Base-by-base conservation (phyloP, 2,888 invertebrate genomes). In the Trypoxylon attenuatum region DNA sequence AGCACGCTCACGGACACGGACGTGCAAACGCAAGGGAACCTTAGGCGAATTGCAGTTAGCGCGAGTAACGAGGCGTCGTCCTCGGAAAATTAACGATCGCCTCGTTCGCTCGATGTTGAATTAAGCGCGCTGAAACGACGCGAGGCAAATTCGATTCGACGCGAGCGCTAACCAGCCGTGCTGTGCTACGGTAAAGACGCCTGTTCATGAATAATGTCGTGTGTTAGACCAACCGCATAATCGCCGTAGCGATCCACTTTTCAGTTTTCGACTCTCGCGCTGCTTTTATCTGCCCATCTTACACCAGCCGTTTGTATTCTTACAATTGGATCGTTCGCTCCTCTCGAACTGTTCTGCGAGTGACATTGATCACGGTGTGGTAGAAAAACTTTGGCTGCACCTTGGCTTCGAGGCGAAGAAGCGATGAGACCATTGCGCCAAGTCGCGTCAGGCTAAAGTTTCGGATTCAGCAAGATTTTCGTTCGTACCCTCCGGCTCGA, bases 401-500 rank as follows among this genome's bases (percentile, higher is more conserved):
- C n/a, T n/a, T n/a, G n/a, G n/a, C n/a, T n/a, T n/a, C n/a, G n/a
- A n/a, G n/a, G n/a, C n/a, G n/a, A n/a, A n/a, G n/a, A n/a, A n/a
- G n/a, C n/a, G n/a, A n/a, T n/a, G n/a, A n/a, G n/a, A n/a, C n/a
- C n/a, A n/a, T n/a, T n/a, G n/a, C n/a, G n/a, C n/a, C n/a, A n/a
- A n/a, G n/a, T n/a, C n/a, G n/a, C n/a, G n/a, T n/a, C n/a, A n/a
- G n/a, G n/a, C n/a, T n/a, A 33, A 13, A 33, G 13, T 56, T 62
- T 70, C 53, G 52, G 57, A 57, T 63, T 63, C 52, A 43, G 22
- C 49, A 18, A 29, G 54, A 74, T 45, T 55, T 62, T 52, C 63
- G 22, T 42, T 29, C 50, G 5, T 38, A n/a, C 51, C 55, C 54
- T 19, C 51, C 23, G 22, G 5, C 22, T 19, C 23, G n/a, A n/a